phyloP scores from a whole-genome alignment of 2,113 vertebrate species.

The Setophaga coronata region DNA sequence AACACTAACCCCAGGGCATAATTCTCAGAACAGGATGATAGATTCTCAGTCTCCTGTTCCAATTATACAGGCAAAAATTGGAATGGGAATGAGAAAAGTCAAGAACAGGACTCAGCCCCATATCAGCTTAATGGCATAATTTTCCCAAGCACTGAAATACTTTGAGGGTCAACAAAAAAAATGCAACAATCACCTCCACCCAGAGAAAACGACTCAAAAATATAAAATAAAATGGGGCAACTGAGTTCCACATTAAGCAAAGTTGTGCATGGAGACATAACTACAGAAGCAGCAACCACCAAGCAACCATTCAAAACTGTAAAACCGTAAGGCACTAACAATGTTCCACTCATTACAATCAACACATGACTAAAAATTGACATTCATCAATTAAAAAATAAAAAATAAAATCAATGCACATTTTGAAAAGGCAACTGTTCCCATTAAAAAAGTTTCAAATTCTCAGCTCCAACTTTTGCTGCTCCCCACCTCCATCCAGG shows the following conservation, averaged over 20 bases:
- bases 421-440: constrained; percentile 57
- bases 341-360: background rate
- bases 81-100: background rate
- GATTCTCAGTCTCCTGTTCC: background rate
- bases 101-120: background rate
- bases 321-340: background rate
- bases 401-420: background rate
- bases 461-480: background rate
- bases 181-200: background rate
- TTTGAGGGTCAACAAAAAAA: background rate
- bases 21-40: constrained; percentile 13
- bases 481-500: background rate
- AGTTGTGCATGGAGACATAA: background rate
- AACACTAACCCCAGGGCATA: constrained; percentile 14
- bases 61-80: constrained; percentile 37
- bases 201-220: background rate
- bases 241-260: background rate
- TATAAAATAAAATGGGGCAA: background rate
- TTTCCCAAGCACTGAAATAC: background rate
- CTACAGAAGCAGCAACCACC: background rate
- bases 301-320: background rate
- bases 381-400: constrained; percentile 31
- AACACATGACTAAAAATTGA: background rate
- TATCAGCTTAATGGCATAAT: background rate
- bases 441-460: constrained; percentile 1